Evolutionary conservation across 2,113 vertebrate genomes (phyloP).

Genomic region (Bujurquina vittata): DNA sequence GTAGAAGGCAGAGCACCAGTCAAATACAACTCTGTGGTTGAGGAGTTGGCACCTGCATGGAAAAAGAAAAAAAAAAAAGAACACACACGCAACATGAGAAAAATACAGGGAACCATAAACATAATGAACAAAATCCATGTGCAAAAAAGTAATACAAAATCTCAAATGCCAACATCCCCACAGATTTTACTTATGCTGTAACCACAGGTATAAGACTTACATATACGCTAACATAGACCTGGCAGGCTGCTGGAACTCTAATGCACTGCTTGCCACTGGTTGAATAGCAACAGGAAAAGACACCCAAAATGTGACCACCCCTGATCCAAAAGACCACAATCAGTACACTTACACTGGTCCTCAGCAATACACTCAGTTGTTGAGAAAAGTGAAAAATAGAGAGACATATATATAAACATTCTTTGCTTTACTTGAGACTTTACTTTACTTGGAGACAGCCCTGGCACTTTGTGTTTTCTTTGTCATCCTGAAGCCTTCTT

Average conservation of each 20-base stretch:
- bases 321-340: neutral
- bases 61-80: neutral
- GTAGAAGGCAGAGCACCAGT: slow-evolving; percentile 92
- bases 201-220: too few species aligned
- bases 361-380: neutral
- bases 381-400: neutral
- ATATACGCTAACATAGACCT: neutral
- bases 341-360: neutral
- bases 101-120: slow-evolving; percentile 3
- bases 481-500: too few species aligned
- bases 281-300: neutral
- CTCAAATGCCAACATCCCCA: neutral
- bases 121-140: neutral
- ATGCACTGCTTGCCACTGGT: neutral
- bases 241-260: neutral
- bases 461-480: too few species aligned
- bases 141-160: neutral
- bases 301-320: neutral
- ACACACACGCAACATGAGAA: neutral
- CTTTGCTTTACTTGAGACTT: neutral
- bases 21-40: slow-evolving; percentile 92
- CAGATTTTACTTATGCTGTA: neutral
- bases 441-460: neutral
- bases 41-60: slow-evolving; percentile 89
- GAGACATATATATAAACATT: neutral